Evolutionary conservation across 2,888 invertebrate genomes (phyloP), one percentile per base, ranked within the genome.

Genomic region (Tiliacea citrago): DNA sequence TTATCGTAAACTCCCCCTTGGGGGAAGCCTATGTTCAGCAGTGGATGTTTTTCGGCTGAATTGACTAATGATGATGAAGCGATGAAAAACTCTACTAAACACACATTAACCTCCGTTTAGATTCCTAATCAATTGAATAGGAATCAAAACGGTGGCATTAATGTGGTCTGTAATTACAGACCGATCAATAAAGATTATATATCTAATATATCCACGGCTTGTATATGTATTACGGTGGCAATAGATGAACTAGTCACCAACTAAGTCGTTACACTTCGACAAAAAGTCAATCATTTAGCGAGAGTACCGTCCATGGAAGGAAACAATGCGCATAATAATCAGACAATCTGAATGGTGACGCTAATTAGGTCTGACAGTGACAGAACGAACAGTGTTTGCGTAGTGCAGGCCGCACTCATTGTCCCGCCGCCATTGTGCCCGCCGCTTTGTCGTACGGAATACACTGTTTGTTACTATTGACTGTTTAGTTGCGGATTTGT

Each of bases 361-460:
- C 93, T 96, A 95, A 96, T 96, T 95, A 95, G 93, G 93, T 93
- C 94, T 95, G 95, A 94, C 94, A 93, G 93, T 95, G 95, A 94
- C 95, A 94, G 94, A 93, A 85, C 89, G 93, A 92, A 91, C 92
- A 88, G 86, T 92, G 93, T 93, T 92, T 93, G 92, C 91, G 90
- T 86, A 90, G 89, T 93, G 93, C 92, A 92, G 87, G 91, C 91
- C 91, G 90, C 91, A 90, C 89, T 91, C 93, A 95, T 95, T 95
- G 95, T 95, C 90, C 91, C 87, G 81, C 82, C 88, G 89, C 91
- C 91, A 94, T 94, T 95, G 94, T 95, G 88, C 83, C 83, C 85
- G 85, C 82, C 84, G 93, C 94, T 94, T 95, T 94, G 93, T 92
- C 90, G 89, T 91, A 86, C 89, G 86, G 89, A 85, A 90, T 83